Conservation (phyloP, 2,113 vertebrate species). For the Mesoclemmys tuberculata region DNA sequence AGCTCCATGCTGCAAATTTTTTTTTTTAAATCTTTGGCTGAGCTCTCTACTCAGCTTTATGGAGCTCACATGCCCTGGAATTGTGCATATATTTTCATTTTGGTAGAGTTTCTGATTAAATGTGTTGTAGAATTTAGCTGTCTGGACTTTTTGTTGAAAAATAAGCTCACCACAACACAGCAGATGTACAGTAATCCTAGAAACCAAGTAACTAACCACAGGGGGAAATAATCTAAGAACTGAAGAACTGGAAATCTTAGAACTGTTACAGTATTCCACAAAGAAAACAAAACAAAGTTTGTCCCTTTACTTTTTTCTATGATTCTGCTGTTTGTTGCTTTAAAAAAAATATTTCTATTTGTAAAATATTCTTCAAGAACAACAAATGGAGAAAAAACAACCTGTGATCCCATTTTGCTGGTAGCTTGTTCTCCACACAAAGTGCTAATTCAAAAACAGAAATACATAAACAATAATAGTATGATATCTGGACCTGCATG, state of each 20-base stretch:
- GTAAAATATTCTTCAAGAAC: background rate
- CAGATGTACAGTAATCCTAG: background rate
- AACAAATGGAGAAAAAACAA: background rate
- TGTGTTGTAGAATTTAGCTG: constrained; percentile 23
- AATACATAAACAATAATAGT: background rate
- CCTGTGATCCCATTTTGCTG: constrained; percentile 12
- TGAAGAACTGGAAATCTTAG: constrained; percentile 9
- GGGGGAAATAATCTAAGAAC: rapidly evolving
- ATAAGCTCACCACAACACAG: background rate
- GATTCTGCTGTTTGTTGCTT: constrained; percentile 13
- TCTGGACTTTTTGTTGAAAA: constrained; percentile 37
- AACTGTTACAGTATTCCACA: background rate
- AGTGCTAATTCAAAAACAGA: background rate
- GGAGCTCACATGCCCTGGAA: background rate
- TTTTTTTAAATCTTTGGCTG: background rate
- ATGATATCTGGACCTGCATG: background rate
- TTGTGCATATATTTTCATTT: background rate
- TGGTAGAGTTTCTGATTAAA: background rate
- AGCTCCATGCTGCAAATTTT: background rate
- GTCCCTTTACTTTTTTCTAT: background rate
- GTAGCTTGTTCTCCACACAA: background rate
- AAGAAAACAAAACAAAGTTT: background rate
- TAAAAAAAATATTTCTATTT: background rate
- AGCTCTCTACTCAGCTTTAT: background rate
- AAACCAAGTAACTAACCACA: background rate